These are phyloP conservation scores for Megalops atlanticus DNA, from an alignment of 2,113 vertebrate genomes.

Conservation along the genomic window DNA sequence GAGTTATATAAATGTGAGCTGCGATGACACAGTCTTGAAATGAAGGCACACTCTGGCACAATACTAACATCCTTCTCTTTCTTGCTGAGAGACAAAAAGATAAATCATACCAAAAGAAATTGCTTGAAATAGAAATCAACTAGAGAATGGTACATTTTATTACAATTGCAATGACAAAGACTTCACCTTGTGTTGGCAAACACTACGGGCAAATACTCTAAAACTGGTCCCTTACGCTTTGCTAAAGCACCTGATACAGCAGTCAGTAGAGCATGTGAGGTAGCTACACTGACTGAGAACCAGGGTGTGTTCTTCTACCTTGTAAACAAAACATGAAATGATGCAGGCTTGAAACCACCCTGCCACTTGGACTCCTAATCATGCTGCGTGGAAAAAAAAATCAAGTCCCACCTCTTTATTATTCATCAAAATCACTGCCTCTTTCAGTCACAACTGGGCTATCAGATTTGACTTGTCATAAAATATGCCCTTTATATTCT, in stretches of 20 bases:
- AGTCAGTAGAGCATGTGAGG: no score
- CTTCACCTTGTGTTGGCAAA: not conserved
- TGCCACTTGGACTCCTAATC: slow-evolving; percentile 23
- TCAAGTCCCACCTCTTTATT: slow-evolving; percentile 41
- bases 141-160: no score
- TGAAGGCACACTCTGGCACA: no score
- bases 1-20: not conserved
- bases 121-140: no score
- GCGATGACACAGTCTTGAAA: no score
- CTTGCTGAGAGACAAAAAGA: no score
- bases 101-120: no score
- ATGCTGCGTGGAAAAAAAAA: slow-evolving; percentile 46
- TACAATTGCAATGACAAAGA: no score
- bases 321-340: slow-evolving; percentile 31
- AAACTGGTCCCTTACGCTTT: not conserved
- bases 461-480: slow-evolving; percentile 37
- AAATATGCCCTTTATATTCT: slow-evolving; percentile 49
- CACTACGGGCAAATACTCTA: not conserved
- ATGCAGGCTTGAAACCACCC: not conserved
- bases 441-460: slow-evolving; percentile 41
- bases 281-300: not conserved
- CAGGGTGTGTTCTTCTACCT: not conserved
- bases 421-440: slow-evolving; percentile 52
- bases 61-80: no score
- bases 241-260: not conserved